Conservation (phyloP, 2,888 invertebrate species). For the Reticulitermes lucifugus region DNA sequence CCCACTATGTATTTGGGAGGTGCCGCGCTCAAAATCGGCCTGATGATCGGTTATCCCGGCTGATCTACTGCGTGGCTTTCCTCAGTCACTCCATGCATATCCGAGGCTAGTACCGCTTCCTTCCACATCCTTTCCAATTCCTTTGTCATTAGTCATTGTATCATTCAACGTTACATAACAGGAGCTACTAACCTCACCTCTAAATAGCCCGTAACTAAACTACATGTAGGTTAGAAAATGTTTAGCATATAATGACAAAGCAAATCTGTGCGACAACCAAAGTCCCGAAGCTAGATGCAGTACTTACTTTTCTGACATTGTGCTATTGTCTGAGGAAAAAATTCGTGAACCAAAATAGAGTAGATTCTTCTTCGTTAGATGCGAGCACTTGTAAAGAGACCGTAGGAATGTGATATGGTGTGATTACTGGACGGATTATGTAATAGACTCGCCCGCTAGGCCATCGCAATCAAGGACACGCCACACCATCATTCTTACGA, state of each 20-base stretch:
- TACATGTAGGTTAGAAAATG: background rate
- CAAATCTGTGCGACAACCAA: background rate
- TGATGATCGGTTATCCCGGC: no score
- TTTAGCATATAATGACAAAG: background rate
- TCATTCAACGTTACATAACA: no score
- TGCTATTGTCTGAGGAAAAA: background rate
- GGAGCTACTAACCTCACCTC: no score
- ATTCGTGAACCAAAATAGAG: no score
- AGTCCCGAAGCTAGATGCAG: background rate
- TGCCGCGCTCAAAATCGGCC: no score
- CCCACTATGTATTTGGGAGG: no score
- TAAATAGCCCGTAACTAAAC: no score
- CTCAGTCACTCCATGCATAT: no score
- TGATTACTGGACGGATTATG: background rate
- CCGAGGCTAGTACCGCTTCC: background rate
- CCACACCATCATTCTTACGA: background rate
- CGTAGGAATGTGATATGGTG: no score
- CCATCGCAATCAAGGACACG: background rate
- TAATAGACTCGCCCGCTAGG: constrained; percentile 18
- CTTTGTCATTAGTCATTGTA: no score
- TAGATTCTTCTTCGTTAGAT: background rate
- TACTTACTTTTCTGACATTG: constrained; percentile 18
- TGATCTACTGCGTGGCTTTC: no score
- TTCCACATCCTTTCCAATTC: background rate
- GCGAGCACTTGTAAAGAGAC: background rate